Conservation (phyloP, 2,888 invertebrate genomes). For the Ormyrus nitidulus region DNA sequence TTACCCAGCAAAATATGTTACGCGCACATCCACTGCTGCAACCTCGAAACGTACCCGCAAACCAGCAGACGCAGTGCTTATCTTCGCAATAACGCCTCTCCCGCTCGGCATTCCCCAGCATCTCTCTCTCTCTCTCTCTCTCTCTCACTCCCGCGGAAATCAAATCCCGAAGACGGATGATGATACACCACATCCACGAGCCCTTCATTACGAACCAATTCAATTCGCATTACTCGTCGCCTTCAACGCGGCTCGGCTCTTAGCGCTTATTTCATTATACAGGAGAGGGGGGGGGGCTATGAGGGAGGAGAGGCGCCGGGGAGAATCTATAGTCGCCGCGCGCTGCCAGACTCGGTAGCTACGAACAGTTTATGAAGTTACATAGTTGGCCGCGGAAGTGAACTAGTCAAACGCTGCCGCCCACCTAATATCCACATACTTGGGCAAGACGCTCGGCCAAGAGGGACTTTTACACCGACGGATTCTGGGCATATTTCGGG, state of each 20-base stretch:
- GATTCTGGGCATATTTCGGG: conserved; percentile 9
- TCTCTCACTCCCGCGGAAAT: conserved; percentile 14
- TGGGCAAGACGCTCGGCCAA: background rate
- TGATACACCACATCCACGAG: background rate
- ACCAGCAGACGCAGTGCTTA: background rate
- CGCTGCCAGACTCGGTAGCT: background rate
- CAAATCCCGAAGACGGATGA: conserved; percentile 51
- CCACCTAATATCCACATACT: conserved; percentile 40
- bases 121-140: no score
- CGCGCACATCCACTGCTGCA: conserved; percentile 19
- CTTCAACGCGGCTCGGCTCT: conserved; percentile 45
- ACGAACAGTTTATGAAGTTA: conserved; percentile 46
- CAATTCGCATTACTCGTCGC: conserved; percentile 51
- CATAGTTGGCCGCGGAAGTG: conserved; percentile 43
- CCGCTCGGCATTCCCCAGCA: no score
- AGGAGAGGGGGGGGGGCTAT: background rate
- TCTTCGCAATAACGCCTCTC: background rate
- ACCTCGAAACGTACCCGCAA: conserved; percentile 17
- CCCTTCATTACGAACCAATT: conserved; percentile 40
- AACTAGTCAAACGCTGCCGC: conserved; percentile 44
- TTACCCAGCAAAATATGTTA: no score
- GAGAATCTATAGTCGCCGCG: background rate
- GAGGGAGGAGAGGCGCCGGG: conserved; percentile 5
- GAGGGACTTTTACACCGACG: background rate
- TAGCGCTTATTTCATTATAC: conserved; percentile 53